A percentile compares a stretch with the other conserved stretches of the same genome.
Evolutionary conservation across 2,113 vertebrate genomes (phyloP).

Genomic region (Tupaia chinensis): DNA sequence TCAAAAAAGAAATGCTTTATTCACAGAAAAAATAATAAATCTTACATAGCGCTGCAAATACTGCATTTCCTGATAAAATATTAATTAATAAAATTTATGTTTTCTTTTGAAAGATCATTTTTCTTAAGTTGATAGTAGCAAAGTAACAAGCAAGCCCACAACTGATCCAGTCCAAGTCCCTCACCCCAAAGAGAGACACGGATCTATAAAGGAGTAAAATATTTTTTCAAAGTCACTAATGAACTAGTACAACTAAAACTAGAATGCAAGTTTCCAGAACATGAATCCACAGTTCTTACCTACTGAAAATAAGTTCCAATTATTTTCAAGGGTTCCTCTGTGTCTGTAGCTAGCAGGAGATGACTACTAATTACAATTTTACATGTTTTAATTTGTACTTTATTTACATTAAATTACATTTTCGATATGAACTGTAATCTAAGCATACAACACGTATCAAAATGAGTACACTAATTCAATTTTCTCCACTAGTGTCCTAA

Average conservation of each 20-base stretch:
- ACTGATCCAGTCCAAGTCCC: background rate
- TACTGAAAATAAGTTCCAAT: background rate
- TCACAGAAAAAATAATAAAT: background rate
- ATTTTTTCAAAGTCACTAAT: background rate
- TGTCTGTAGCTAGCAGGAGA: background rate
- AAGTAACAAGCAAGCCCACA: background rate
- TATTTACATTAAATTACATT: conserved; percentile 46
- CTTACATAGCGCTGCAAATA: conserved; percentile 2
- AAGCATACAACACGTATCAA: background rate
- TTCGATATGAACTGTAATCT: background rate
- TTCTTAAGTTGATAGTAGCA: background rate
- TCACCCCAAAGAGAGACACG: background rate
- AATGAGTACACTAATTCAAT: conserved; percentile 27
- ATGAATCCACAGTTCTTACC: background rate
- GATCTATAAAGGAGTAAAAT: background rate
- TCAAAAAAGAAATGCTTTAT: background rate
- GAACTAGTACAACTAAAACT: background rate
- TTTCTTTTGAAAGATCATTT: background rate
- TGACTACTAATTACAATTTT: conserved; percentile 35
- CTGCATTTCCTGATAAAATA: background rate
- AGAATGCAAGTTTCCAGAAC: background rate
- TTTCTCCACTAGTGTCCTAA: background rate
- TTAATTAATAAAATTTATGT: background rate
- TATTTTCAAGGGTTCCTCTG: background rate
- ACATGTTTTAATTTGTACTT: background rate